Conservation (phyloP, 2,888 invertebrate species). For the Philopedon plagiatum region DNA sequence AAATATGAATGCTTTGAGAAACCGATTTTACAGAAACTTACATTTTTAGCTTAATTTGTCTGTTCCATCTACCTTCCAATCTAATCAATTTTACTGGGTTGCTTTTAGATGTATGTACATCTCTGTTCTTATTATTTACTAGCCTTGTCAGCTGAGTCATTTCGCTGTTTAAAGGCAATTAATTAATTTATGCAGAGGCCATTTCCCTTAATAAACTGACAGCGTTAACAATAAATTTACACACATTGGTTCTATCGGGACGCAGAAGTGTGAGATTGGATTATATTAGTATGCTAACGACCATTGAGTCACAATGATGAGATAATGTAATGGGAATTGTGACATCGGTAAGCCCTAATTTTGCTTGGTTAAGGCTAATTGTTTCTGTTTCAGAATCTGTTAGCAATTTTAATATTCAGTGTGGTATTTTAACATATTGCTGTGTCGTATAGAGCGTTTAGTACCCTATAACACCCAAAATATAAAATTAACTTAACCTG, state of each 20-base stretch:
- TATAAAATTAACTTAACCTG: no score
- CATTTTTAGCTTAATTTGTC: no score
- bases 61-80: no score
- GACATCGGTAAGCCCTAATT: constrained; percentile 1
- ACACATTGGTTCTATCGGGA: not conserved
- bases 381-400: not conserved
- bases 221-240: constrained; percentile 5
- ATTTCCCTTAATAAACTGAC: not conserved
- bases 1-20: no score
- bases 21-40: no score
- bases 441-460: no score
- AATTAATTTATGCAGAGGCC: not conserved
- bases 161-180: not conserved
- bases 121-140: not conserved
- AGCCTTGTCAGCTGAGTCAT: not conserved
- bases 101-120: not conserved
- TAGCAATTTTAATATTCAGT: not conserved
- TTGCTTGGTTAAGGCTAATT: not conserved
- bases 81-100: no score
- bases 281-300: constrained; percentile 4
- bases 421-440: no score
- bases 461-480: no score
- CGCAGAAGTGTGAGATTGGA: constrained; percentile 6
- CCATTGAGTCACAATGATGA: not conserved
- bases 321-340: constrained; percentile 1